Base-by-base conservation (phyloP, 2,797 vertebrate genomes). In the Tiaroga cobitis region DNA sequence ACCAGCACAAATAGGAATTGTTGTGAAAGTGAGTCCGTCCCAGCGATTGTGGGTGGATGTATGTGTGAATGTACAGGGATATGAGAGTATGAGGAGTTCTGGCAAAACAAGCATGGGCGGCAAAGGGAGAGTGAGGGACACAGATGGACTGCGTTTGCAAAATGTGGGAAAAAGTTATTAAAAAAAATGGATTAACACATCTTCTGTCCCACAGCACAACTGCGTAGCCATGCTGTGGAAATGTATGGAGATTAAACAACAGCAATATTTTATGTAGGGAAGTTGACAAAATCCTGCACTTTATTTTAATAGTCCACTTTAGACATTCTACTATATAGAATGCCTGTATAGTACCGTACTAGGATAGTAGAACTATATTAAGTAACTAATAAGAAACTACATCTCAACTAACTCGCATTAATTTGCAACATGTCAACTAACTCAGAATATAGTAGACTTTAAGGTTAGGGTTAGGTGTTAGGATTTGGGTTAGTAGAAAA, bases 11-110 rank as follows among this genome's bases (percentile, higher is more conserved):
- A 83, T 87, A 74, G 69, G 85, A 87, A 63, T 87, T 85, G 72
- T 81, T 84, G 87, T 88, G 85, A 85, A 65, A 85, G 65, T 74
- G 69, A 88, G 81, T 87, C 72, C 41, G 43, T 69, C 46, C 74
- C 82, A 80, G 80, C 72, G 80, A 75, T 92, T 87, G 91, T 90
- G 87, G 83, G 65, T 82, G 81, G 88, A 85, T 90, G 76, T 87
- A 73, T 80, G 54, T 72, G 56, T 82, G 67, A 49, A n/a, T 79
- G 72, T 67, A 56, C 63, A 68, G 34, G 83, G 82, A 85, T 89
- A 85, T 88, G 86, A 85, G 80, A 87, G 75, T 85, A 82, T 87
- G 85, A 88, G 51, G 84, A 89, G 85, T 85, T 84, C 85, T 89
- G 87, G 89, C 88, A 85, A 86, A 78, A 72, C 82, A 75, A 84